Evolutionary conservation across 2,797 vertebrate genomes (phyloP), one percentile per base, ranked within the genome.

Genomic region (Artibeus jamaicensis): DNA sequence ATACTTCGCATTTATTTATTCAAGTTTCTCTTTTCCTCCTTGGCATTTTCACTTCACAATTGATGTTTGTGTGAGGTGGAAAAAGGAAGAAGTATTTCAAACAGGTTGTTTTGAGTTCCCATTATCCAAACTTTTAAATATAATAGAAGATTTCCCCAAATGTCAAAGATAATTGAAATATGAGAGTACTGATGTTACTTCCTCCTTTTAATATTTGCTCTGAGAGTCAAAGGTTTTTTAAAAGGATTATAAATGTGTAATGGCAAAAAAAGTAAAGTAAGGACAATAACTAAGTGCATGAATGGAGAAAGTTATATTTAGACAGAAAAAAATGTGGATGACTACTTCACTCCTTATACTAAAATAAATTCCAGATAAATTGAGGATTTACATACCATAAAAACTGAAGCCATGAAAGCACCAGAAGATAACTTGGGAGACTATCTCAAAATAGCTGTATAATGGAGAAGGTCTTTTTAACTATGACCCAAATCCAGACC

Each of bases 351-450:
- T 93, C 42, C 32, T 91, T 77, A 77, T 2, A 81, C 9, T 39
- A 82, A 96, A 89, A 89, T 76, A 92, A 81, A 95, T 83, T 73
- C 14, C 53, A 96, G 32, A 15, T 78, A 42, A 95, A 37, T 78
- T 42, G 83, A 59, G 90, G 22, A 84, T 86, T 88, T 92, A 77
- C 95, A 78, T 34, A 85, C 65, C 9, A 37, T 65, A 59, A 78
- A 95, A 93, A 74, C 2, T 3, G 19, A 92, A 90, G 78, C 62
- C 34, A n/a, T 42, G 70, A 81, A 76, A 90, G 5, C 46, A 50
- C 16, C 24, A 71, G 67, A 94, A 67, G 39, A 73, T 94, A 91
- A 87, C 18, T n/a, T 82, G 3, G 59, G 9, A 88, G n/a, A 77
- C 37, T 77, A 88, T 94, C 89, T 84, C 87, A 89, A 91, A 86